A percentile compares a stretch with the other conserved stretches of the same genome.
phyloP scores from a whole-genome alignment of 2,888 invertebrate genomes.

The Hedya salicella region DNA sequence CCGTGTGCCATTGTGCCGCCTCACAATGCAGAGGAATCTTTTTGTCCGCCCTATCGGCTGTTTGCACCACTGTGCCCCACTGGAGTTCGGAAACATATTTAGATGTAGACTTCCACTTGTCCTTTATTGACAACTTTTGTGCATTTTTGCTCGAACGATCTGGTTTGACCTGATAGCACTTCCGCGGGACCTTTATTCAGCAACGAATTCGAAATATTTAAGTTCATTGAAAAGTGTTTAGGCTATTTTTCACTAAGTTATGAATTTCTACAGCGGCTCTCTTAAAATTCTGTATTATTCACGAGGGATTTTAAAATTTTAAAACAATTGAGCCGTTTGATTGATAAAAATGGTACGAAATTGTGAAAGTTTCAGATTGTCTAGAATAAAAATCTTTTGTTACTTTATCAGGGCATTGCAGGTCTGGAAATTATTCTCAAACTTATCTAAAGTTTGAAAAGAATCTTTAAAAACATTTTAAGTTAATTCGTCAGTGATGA shows the following conservation, averaged over 20 bases:
- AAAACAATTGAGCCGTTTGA: slow-evolving; percentile 19
- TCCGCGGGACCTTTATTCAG: slow-evolving; percentile 16
- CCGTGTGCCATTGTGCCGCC: slow-evolving; percentile 71
- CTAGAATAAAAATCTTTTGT: slow-evolving; percentile 34
- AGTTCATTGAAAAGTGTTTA: neutral
- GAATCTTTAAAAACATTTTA: slow-evolving; percentile 18
- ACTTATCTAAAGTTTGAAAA: slow-evolving; percentile 21
- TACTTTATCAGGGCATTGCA: slow-evolving; percentile 29
- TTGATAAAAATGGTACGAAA: slow-evolving; percentile 33
- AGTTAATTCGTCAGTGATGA: slow-evolving; percentile 10
- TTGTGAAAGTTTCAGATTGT: slow-evolving; percentile 23
- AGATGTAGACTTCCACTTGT: slow-evolving; percentile 57
- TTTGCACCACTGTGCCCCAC: slow-evolving; percentile 75
- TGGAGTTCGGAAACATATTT: slow-evolving; percentile 60
- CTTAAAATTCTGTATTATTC: neutral
- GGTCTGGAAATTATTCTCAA: slow-evolving; percentile 14
- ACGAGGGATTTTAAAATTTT: neutral
- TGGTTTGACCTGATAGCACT: slow-evolving; percentile 47
- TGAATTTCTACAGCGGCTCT: neutral
- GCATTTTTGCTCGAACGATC: slow-evolving; percentile 49
- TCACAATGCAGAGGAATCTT: slow-evolving; percentile 82
- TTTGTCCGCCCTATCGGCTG: slow-evolving; percentile 81
- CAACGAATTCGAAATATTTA: slow-evolving; percentile 4
- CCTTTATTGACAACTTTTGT: slow-evolving; percentile 56
- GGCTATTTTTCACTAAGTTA: neutral